A percentile compares a stretch with the other conserved stretches of the same genome.
Evolutionary conservation across 2,113 vertebrate genomes (phyloP).

Genomic region (Eudyptes chrysolophus): DNA sequence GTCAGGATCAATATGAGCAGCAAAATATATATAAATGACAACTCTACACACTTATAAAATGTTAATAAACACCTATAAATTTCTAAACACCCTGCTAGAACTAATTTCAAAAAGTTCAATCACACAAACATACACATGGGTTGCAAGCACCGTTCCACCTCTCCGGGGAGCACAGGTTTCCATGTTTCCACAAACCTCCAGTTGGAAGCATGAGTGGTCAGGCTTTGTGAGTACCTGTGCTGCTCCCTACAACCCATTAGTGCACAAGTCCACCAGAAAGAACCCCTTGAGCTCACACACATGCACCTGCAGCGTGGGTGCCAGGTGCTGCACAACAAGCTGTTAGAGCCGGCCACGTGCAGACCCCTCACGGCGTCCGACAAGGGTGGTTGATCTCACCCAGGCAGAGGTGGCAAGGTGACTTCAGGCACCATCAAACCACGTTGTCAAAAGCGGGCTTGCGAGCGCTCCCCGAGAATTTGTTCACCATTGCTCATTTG

Average conservation of each 20-base stretch:
- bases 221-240: background rate
- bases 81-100: background rate
- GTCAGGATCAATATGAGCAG: background rate
- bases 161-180: background rate
- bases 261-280: background rate
- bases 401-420: background rate
- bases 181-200: background rate
- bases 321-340: background rate
- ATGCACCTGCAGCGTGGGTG: fast-evolving
- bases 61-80: background rate
- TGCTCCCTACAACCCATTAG: background rate
- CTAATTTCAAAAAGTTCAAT: background rate
- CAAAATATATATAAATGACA: background rate
- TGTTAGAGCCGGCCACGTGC: background rate
- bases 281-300: background rate
- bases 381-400: background rate
- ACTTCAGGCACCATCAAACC: fast-evolving
- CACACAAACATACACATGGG: background rate
- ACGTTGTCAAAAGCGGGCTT: background rate
- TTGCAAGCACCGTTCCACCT: background rate
- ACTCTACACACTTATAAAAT: background rate
- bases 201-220: background rate
- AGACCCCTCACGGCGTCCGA: background rate
- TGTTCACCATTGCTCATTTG: background rate
- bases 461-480: background rate